Conservation (phyloP, 1,140 invertebrate genomes). For the Arctopsyche grandis region DNA sequence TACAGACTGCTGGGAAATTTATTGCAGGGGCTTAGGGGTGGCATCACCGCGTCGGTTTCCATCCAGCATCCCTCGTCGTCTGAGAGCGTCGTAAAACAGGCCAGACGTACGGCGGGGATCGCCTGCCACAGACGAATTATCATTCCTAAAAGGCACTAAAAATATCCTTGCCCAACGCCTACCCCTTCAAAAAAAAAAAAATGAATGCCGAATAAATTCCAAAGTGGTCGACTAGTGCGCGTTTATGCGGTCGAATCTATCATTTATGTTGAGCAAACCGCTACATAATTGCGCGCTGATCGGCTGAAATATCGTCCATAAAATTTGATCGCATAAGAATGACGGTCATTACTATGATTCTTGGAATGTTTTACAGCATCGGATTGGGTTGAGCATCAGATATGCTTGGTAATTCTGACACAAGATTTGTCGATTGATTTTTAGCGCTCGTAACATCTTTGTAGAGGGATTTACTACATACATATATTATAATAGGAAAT, state of each 20-base stretch:
- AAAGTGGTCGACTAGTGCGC: neutral
- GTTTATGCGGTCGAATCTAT: neutral
- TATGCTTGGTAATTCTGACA: too few species aligned
- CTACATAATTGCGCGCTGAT: too few species aligned
- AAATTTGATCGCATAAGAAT: too few species aligned
- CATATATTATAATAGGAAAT: too few species aligned
- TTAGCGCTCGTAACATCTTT: too few species aligned
- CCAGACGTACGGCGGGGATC: constrained; percentile 28
- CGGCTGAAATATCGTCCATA: too few species aligned
- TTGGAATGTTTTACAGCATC: too few species aligned
- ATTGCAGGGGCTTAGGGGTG: constrained; percentile 49
- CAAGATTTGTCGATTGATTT: too few species aligned
- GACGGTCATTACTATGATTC: too few species aligned
- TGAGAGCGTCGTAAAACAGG: constrained; percentile 45
- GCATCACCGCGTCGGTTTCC: constrained; percentile 38
- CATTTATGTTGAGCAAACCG: neutral
- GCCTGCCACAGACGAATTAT: constrained; percentile 34
- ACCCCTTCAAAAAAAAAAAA: too few species aligned
- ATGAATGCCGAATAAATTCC: neutral
- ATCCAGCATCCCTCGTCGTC: constrained; percentile 36
- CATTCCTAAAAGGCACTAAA: constrained; percentile 24
- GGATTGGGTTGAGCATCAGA: too few species aligned
- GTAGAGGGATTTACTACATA: too few species aligned
- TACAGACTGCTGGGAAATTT: constrained; percentile 49
- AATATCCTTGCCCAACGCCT: constrained; percentile 25